These are phyloP conservation scores for Cotesia glomerata DNA, from an alignment of 1,140 invertebrate species.

Conservation along the genomic window DNA sequence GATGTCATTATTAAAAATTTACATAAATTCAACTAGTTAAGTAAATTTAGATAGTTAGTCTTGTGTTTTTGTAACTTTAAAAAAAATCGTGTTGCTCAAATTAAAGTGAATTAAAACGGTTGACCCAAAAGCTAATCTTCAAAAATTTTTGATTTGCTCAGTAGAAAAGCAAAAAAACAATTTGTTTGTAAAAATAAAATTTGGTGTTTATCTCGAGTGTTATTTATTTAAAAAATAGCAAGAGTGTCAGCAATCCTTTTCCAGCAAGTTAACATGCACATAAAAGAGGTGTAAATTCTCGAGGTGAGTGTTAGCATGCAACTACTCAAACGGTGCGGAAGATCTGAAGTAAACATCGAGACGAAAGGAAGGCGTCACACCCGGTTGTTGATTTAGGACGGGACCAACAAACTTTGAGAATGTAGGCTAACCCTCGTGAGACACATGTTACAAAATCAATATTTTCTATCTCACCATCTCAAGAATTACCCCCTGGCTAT, in stretches of 20 bases:
- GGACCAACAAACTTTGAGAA: constrained; percentile 39
- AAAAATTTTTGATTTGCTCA: no score
- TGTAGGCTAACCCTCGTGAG: constrained; percentile 42
- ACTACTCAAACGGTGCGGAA: not conserved
- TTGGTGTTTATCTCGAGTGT: not conserved
- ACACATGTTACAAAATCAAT: constrained; percentile 47
- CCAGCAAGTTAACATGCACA: not conserved
- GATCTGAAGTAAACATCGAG: not conserved
- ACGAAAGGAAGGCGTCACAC: constrained; percentile 11
- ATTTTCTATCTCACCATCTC: constrained; percentile 40
- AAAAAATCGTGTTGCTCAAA: not conserved
- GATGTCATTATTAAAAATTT: no score
- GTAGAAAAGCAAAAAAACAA: not conserved
- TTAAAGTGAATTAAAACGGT: no score
- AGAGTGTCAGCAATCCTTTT: not conserved
- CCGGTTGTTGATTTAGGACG: constrained; percentile 49
- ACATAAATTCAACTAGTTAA: no score
- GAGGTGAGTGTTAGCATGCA: not conserved
- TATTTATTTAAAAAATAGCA: not conserved
- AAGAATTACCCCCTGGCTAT: not conserved
- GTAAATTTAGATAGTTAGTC: no score
- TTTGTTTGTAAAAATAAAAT: not conserved
- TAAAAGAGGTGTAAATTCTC: constrained; percentile 2
- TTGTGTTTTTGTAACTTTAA: not conserved
- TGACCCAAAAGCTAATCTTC: no score